These are phyloP conservation scores for Lates calcarifer DNA, from an alignment of 2,113 vertebrate genomes.

Conservation along the genomic window DNA sequence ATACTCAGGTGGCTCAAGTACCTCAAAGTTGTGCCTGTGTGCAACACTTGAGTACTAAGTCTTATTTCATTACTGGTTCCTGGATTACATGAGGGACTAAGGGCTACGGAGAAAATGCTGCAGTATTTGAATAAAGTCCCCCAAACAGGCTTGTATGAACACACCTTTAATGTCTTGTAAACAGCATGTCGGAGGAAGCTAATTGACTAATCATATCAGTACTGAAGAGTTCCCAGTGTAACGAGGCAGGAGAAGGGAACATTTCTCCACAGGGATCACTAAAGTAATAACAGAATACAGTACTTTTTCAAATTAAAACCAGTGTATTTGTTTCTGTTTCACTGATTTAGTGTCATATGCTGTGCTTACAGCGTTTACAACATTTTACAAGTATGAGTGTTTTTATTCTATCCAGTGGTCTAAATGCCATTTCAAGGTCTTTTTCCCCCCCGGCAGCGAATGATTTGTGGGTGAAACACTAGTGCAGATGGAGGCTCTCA, in stretches of 20 bases:
- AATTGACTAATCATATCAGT: background rate
- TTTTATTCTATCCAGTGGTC: background rate
- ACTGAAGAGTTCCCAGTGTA: background rate
- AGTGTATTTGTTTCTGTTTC: background rate
- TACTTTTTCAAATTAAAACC: background rate
- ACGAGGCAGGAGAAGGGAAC: background rate
- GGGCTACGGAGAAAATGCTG: too few species aligned
- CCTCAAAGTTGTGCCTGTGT: too few species aligned
- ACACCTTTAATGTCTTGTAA: too few species aligned
- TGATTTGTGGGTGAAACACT: background rate
- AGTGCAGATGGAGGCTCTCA: conserved; percentile 49
- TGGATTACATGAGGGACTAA: too few species aligned
- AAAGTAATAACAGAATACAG: background rate
- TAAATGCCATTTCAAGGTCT: conserved; percentile 28
- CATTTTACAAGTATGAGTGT: background rate
- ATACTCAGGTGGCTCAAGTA: too few species aligned
- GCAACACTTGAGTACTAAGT: too few species aligned
- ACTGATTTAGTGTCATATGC: background rate
- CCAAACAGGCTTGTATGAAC: too few species aligned
- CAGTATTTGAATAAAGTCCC: too few species aligned
- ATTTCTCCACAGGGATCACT: background rate
- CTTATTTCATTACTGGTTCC: too few species aligned
- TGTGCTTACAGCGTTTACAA: background rate
- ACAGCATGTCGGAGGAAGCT: background rate
- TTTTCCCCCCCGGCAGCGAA: conserved; percentile 15